phyloP scores from a whole-genome alignment of 1,140 invertebrate species.

The Archegozetes longisetosus region DNA sequence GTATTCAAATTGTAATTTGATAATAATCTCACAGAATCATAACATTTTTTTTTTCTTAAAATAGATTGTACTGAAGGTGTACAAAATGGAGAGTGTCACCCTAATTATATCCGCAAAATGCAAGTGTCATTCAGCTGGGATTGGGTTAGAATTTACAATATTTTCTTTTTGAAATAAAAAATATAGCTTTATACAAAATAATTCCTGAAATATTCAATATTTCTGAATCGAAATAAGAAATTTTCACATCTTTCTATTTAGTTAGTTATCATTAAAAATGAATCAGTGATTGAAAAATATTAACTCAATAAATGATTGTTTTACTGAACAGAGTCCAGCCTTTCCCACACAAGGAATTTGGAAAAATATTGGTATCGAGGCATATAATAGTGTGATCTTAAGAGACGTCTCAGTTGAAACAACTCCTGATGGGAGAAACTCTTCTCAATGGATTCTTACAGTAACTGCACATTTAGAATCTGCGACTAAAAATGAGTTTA shows the following conservation, averaged over 20 bases:
- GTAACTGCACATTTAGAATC: not conserved
- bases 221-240: no score
- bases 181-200: no score
- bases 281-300: no score
- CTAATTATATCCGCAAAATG: conserved; percentile 88
- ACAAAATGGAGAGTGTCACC: conserved; percentile 86
- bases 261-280: no score
- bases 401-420: conserved; percentile 31
- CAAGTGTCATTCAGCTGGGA: conserved; percentile 95
- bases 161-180: no score
- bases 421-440: not conserved
- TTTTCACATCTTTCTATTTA: no score
- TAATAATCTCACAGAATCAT: not conserved
- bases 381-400: conserved; percentile 28
- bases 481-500: not conserved
- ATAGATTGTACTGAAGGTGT: conserved; percentile 53
- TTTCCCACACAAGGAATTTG: conserved; percentile 85
- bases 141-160: conserved; percentile 63
- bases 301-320: no score
- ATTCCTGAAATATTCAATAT: no score
- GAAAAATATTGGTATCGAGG: conserved; percentile 38
- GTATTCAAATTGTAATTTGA: conserved; percentile 15
- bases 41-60: not conserved
- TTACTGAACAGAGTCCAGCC: conserved; percentile 52
- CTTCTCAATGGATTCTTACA: not conserved